Percentiles rank a stretch among this genome's conserved stretches.
phyloP scores from a whole-genome alignment of 1,140 invertebrate species.

The Drosophila nebulosa region DNA sequence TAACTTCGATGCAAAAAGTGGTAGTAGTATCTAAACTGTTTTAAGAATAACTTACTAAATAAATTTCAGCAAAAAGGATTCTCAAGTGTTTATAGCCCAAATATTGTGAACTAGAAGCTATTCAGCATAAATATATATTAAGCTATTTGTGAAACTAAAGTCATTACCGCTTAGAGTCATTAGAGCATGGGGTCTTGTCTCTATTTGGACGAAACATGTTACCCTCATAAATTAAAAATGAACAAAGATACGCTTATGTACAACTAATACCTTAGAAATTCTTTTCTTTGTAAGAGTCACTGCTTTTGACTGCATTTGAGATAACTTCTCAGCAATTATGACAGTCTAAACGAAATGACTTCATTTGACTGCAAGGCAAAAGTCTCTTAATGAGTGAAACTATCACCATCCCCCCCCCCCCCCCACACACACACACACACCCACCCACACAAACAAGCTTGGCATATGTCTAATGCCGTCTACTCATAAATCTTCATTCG shows the following conservation, averaged over 20 bases:
- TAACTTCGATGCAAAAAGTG: too few relatives aligned
- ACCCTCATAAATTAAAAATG: not conserved
- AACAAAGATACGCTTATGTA: not conserved
- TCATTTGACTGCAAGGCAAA: conserved; percentile 10
- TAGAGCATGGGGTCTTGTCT: too few relatives aligned
- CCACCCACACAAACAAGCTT: not conserved
- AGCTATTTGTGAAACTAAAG: too few relatives aligned
- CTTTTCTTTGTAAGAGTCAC: not conserved
- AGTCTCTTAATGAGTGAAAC: conserved; percentile 45
- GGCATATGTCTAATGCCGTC: conserved; percentile 53
- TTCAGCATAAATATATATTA: too few relatives aligned
- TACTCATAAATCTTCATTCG: conserved; percentile 71
- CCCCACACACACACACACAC: conserved; percentile 6
- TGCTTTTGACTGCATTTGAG: not conserved
- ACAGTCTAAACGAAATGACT: conserved; percentile 41
- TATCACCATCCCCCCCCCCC: too few relatives aligned
- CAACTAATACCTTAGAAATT: not conserved
- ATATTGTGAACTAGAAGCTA: too few relatives aligned
- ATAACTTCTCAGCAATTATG: conserved; percentile 29
- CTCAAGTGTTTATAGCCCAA: too few relatives aligned
- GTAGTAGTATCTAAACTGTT: too few relatives aligned
- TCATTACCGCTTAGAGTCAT: too few relatives aligned
- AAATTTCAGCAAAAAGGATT: too few relatives aligned
- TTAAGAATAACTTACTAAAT: too few relatives aligned
- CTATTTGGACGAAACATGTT: too few relatives aligned